Conservation (phyloP, 2,113 vertebrate genomes). For the Lynx canadensis region DNA sequence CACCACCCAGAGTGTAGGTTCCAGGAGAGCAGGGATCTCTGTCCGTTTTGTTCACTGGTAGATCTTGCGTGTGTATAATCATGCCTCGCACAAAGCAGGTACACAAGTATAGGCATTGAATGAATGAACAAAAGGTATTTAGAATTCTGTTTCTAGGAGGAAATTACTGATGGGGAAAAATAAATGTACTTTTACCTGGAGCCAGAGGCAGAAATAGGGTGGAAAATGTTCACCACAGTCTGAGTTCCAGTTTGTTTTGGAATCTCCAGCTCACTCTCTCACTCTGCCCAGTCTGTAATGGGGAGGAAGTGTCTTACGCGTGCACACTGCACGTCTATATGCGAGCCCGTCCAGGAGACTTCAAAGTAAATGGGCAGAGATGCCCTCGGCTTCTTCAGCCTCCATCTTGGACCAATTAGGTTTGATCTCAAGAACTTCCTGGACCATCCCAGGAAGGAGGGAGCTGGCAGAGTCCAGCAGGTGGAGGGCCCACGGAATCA, state of each 20-base stretch:
- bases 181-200: background rate
- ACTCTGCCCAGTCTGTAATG: too few species aligned
- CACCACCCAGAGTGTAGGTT: background rate
- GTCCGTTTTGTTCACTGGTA: background rate
- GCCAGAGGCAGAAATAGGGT: background rate
- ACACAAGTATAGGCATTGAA: background rate
- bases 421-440: background rate
- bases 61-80: background rate
- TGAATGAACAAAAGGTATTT: background rate
- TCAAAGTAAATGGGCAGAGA: background rate
- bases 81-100: background rate
- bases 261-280: background rate
- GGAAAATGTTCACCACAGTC: too few species aligned
- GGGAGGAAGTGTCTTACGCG: accelerated
- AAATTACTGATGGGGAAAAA: background rate
- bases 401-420: background rate
- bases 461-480: background rate
- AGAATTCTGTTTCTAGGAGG: background rate
- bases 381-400: background rate
- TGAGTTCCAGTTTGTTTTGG: background rate
- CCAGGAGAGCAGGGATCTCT: background rate
- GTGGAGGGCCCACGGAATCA: background rate
- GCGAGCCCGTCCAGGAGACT: background rate
- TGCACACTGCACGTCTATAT: background rate
- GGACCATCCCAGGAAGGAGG: background rate